Percentiles rank a stretch among this genome's conserved stretches.
These are phyloP conservation scores for Andrena hattorfiana DNA, from an alignment of 2,888 invertebrate genomes.

Conservation along the genomic window DNA sequence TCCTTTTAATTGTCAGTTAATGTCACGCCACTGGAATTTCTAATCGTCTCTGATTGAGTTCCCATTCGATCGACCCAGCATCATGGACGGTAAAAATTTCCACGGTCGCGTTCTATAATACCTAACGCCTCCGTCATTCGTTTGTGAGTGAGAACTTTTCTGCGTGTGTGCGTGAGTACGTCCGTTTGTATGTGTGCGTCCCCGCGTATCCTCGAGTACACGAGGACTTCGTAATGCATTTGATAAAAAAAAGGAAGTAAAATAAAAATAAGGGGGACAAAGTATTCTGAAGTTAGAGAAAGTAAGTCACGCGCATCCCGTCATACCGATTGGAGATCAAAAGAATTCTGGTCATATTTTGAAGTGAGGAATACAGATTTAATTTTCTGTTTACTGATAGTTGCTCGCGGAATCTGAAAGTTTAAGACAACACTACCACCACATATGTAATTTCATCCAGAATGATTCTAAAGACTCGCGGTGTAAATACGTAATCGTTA, in stretches of 20 bases:
- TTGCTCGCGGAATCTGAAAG: background rate
- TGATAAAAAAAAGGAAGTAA: conserved; percentile 54
- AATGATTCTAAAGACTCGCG: background rate
- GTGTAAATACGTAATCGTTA: conserved; percentile 1
- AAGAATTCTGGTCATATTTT: background rate
- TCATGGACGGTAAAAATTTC: conserved; percentile 18
- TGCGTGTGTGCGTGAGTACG: conserved; percentile 21
- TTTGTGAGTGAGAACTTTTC: conserved; percentile 26
- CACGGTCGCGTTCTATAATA: conserved; percentile 32
- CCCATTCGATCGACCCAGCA: conserved; percentile 27
- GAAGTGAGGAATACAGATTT: background rate
- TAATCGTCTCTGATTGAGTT: conserved; percentile 3
- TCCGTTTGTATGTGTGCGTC: conserved; percentile 21
- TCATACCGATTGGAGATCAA: conserved; percentile 27
- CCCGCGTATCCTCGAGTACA: conserved; percentile 32
- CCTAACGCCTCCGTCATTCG: conserved; percentile 12
- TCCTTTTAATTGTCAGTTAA: conserved; percentile 11
- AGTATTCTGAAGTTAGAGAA: conserved; percentile 58
- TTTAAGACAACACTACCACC: background rate
- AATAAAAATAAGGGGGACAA: conserved; percentile 23
- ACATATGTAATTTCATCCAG: background rate
- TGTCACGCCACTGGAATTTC: conserved; percentile 10
- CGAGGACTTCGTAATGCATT: conserved; percentile 42
- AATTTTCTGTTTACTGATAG: background rate
- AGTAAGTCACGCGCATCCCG: conserved; percentile 49